phyloP scores from a whole-genome alignment of 2,888 invertebrate genomes.

The Alentia gelatinosa region DNA sequence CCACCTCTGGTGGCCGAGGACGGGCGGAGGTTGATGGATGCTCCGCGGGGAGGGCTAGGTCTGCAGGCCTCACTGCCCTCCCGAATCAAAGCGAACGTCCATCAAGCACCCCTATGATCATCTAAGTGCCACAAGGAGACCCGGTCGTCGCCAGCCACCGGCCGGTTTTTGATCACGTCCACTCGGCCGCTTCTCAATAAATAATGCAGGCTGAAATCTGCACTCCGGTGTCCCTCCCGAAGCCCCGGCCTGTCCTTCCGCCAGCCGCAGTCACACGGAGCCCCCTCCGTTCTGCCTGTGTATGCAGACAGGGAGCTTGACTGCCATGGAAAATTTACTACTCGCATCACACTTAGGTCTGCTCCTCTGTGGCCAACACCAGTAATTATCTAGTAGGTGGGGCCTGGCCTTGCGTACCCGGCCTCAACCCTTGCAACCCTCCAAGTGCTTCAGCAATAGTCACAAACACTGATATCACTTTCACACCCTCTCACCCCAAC shows the following conservation, averaged over 20 bases:
- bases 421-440: too few species aligned
- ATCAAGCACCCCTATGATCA: slow-evolving; percentile 21
- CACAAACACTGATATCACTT: too few species aligned
- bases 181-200: neutral
- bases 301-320: too few species aligned
- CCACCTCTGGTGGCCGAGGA: neutral
- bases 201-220: slow-evolving; percentile 20
- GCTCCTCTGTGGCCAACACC: too few species aligned
- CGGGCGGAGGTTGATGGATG: neutral
- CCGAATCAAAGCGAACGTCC: slow-evolving; percentile 25
- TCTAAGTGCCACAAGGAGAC: slow-evolving; percentile 18
- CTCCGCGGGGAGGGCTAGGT: neutral
- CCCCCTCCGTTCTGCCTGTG: too few species aligned
- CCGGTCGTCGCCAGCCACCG: neutral
- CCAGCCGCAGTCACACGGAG: too few species aligned
- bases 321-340: neutral
- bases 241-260: too few species aligned
- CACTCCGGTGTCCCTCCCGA: neutral
- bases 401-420: too few species aligned
- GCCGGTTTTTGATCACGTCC: slow-evolving; percentile 36
- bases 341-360: neutral
- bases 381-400: neutral
- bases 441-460: too few species aligned
- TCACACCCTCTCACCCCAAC: too few species aligned
- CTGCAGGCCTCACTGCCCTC: slow-evolving; percentile 2